Evolutionary conservation across 30 jellyfish, hydroid and myxozoan genomes (phyloP), one percentile per base, ranked within the genome.

Genomic region (Mastigias papua): DNA sequence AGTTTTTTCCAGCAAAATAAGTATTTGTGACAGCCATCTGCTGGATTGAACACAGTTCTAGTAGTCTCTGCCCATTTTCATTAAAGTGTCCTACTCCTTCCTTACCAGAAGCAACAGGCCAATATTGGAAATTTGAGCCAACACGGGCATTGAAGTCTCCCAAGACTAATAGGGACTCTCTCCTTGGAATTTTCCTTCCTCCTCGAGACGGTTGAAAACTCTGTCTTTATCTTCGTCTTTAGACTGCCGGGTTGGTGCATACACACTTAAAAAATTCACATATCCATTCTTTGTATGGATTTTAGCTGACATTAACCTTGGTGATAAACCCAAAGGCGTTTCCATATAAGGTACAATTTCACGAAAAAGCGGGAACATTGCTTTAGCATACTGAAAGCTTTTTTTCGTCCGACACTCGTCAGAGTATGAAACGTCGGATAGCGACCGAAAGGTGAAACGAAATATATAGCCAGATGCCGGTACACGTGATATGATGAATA

Each of bases 101-200:
- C 35, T 50, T 35, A 20, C 90, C 90, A 13, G 23, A 83, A 13
- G 19, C 32, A 67, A 17, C 67, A 9, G 42, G 37, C 84, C 88
- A 76, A 50, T 16, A 21, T 23, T 48, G 29, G 27, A 15, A 22
- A 42, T 17, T 13, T 10, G 34, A 37, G 34, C 90, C 90, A 21
- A 31, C 67, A 10, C 90, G 35, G 23, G 90, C 90, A 63, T 60
- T 80, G 31, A 80, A 80, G 34, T 61, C 84, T n/a, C 90, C 90
- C 4, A 58, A 69, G 17, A 61, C 27, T 35, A 80, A 19, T 22
- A 29, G 61, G 63, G 34, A 57, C 22, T 80, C 90, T 15, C 11
- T 58, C 21, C 34, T 31, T 13, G 90, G 69, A 46, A 80, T 27
- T 4, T 25, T 62, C 37, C 57, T 7, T 7, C 73, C 30, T 63